A percentile compares a stretch with the other conserved stretches of the same genome.
Conservation (phyloP, 30 jellyfish, hydroid and myxozoan species). For the Nemopilema nomurai region DNA sequence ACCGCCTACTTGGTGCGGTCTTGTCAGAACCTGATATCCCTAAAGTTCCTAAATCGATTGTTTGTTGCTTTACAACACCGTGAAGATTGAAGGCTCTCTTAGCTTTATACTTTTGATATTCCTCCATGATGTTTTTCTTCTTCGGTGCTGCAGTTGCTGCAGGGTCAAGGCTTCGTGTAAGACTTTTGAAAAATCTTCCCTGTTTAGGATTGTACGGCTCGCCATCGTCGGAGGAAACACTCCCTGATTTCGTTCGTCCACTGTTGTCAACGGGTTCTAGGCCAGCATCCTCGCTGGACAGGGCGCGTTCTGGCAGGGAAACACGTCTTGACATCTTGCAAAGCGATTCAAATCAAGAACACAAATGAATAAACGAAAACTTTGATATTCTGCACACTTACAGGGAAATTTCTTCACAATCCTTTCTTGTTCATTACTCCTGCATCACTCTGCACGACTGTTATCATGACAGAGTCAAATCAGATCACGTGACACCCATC, state of each 20-base stretch:
- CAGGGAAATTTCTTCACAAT: neutral
- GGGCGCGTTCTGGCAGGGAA: constrained; percentile 44
- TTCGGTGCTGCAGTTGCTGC: constrained; percentile 56
- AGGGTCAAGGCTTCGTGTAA: constrained; percentile 51
- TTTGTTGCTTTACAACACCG: constrained; percentile 67
- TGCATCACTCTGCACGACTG: neutral
- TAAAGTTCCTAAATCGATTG: constrained; percentile 56
- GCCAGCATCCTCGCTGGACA: constrained; percentile 46
- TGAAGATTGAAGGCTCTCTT: constrained; percentile 59
- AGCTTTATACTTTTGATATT: constrained; percentile 58
- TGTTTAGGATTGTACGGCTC: constrained; percentile 36
- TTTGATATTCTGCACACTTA: neutral
- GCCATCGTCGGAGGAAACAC: constrained; percentile 71
- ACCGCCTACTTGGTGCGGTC: constrained; percentile 35
- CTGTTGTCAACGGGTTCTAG: constrained; percentile 29
- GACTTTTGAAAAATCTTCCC: constrained; percentile 44
- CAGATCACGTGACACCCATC: constrained; percentile 20
- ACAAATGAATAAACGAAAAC: neutral
- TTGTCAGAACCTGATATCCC: constrained; percentile 23
- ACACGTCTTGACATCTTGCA: constrained; percentile 29
- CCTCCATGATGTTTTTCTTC: constrained; percentile 51
- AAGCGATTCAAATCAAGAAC: neutral
- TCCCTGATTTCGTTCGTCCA: constrained; percentile 54
- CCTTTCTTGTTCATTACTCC: neutral
- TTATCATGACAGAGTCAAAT: constrained; percentile 30